Evolutionary conservation across 2,797 vertebrate genomes (phyloP).

Genomic region (Gallinago stenura): DNA sequence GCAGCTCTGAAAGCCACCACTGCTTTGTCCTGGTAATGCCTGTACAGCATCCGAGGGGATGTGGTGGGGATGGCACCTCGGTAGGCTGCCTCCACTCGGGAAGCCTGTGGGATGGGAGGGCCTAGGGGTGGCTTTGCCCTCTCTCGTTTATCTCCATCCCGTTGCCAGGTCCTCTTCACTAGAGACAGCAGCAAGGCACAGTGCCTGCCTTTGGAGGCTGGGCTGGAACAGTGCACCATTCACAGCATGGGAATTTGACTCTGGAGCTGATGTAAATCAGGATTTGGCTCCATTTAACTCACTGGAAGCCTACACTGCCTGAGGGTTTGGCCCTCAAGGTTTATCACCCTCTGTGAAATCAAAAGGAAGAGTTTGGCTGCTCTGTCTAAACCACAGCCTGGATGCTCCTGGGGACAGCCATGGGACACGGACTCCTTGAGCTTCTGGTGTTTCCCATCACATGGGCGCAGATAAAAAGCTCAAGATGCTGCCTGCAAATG

Average conservation of each 20-base stretch:
- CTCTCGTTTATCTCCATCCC: neutral
- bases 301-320: neutral
- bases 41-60: neutral
- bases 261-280: neutral
- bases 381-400: neutral
- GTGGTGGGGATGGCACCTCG: rapidly evolving
- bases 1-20: neutral
- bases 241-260: neutral
- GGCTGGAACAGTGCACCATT: neutral
- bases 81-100: rapidly evolving
- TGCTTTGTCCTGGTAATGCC: neutral
- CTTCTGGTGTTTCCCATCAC: neutral
- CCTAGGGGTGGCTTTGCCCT: neutral
- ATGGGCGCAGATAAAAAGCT: neutral
- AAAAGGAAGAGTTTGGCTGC: neutral
- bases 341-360: neutral
- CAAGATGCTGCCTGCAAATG: rapidly evolving
- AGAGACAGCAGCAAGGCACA: neutral
- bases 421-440: rapidly evolving
- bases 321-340: neutral
- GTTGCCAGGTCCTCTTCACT: neutral
- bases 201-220: neutral
- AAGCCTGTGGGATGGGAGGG: neutral
- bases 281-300: neutral
- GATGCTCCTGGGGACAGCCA: neutral